Base-by-base conservation (phyloP, 2,888 invertebrate genomes). In the Buathra laborator region DNA sequence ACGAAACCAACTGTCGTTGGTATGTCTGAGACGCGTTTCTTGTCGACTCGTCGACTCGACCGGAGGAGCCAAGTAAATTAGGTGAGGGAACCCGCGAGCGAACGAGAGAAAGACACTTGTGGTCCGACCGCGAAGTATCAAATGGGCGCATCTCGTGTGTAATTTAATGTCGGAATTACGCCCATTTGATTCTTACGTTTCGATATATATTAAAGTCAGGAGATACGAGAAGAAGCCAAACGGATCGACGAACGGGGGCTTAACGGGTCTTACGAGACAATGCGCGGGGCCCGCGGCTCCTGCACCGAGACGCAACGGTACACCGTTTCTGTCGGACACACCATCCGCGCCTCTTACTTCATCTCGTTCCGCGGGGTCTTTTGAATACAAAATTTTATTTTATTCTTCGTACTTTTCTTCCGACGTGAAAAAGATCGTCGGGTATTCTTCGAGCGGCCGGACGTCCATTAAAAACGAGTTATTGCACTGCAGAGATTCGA, bases 241-340 rank as follows among this genome's bases (percentile, higher is more conserved):
- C 78, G 82, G 82, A 79, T 79, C 87, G 87, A 87, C 83, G 86
- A 85, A 86, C 85, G 82, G 81, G 37, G 84, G 74, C 53, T 85
- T 89, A 89, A 90, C 89, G 89, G 89, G 88, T 88, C 68, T 85
- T 75, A 72, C 84, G 72, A 74, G 87, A 89, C 89, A 89, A 90
- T 90, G 86, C 83, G 53, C 44, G 51, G 32, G 66, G 66, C 56
- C 67, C 64, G 67, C 24, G 71, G 66, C 70, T 77, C 46, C 75
- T 75, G 59, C 70, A 59, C 79, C 79, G 66, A 81, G 77, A 83
- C 71, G 51, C 86, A 83, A 86, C 85, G 87, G 85, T 83, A 87
- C 72, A 67, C 53, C 59, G 44, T 9, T 19, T 56, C 19, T n/a
- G 53, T 29, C n/a, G 74, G 46, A 44, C 29, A 44, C 48, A 37